Conservation (phyloP, 2,113 vertebrate genomes). For the Jacana jacana region DNA sequence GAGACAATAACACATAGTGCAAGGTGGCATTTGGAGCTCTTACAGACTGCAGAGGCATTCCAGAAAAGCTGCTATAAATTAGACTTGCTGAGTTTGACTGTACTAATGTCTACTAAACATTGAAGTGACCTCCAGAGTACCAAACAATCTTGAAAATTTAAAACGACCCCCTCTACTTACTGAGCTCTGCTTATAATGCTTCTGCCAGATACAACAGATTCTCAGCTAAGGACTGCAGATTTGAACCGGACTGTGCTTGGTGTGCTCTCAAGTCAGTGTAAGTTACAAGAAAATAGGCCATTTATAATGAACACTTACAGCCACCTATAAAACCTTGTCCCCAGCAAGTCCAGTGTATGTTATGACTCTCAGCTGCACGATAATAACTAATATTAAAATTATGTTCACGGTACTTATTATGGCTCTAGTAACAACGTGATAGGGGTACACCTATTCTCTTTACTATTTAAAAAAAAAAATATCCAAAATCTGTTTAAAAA, state of each 20-base stretch:
- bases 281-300: background rate
- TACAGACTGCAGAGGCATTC: background rate
- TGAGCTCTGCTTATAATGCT: background rate
- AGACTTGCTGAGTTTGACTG: background rate
- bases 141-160: background rate
- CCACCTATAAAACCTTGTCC: background rate
- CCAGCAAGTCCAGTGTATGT: background rate
- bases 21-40: background rate
- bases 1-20: background rate
- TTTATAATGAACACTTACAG: background rate
- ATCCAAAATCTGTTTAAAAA: background rate
- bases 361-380: background rate
- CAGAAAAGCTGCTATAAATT: background rate
- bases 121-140: background rate
- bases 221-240: background rate
- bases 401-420: background rate
- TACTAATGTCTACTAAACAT: background rate
- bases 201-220: background rate
- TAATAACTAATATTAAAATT: background rate
- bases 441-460: background rate
- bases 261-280: background rate
- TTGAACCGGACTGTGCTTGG: background rate
- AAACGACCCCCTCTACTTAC: background rate
- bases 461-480: background rate
- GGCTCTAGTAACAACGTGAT: background rate